Evolutionary conservation across 1,140 invertebrate species (phyloP), one percentile per base, ranked within the genome.

Genomic region (Goniozus legneri): DNA sequence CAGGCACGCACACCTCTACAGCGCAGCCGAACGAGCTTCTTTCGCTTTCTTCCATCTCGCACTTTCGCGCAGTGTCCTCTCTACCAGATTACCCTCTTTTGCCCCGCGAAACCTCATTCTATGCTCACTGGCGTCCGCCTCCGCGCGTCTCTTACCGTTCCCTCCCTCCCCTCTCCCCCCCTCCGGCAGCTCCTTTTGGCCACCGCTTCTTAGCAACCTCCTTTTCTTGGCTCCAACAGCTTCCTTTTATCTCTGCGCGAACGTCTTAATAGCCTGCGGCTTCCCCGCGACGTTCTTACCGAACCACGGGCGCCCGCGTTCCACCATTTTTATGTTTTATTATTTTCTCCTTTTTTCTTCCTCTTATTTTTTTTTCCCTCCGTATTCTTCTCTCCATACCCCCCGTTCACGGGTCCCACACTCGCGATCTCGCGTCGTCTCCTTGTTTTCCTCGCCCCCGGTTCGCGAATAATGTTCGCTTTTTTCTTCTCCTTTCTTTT

Each of bases 241-340:
- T 55, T 67, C 56, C 68, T 68, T 74, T 73, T 69, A 73, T 74
- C 68, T 66, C 52, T 47, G 50, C 60, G 62, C 58, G 58, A 67
- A 76, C 62, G 72, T 74, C 72, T 76, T 72, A 72, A 76, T 76
- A 76, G 68, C 69, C 50, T 57, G 39, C 47, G 45, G 53, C 54
- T 54, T 61, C 62, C 56, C 57, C 54, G 47, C 62, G 37, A n/a
- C n/a, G n/a, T n/a, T n/a, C n/a, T n/a, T n/a, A n/a, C n/a, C n/a
- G n/a, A n/a, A n/a, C n/a, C n/a, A n/a, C n/a, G n/a, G n/a, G n/a
- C 47, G 56, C 59, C 59, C 22, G 32, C 49, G 37, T 40, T 49
- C 41, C 30, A 41, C 64, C 60, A 59, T 61, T 57, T 62, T 60
- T 69, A 64, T 65, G 59, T 69, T 65, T 67, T 62, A 67, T 64